Evolutionary conservation across 1,140 invertebrate species (phyloP), one percentile per base, ranked within the genome.

Genomic region (Papilio glaucus): DNA sequence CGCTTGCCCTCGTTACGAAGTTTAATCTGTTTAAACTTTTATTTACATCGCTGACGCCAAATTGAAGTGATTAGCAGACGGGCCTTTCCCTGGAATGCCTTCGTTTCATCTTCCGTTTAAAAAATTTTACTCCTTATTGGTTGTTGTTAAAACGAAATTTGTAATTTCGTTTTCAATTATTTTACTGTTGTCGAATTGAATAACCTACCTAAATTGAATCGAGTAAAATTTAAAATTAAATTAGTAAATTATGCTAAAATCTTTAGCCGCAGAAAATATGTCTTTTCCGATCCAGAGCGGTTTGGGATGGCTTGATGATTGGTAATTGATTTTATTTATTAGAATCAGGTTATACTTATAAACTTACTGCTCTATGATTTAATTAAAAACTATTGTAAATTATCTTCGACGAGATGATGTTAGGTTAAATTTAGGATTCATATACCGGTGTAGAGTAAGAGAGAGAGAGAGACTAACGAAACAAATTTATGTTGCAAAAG

Each of bases 21-120:
- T 87, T 90, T 91, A 90, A 91, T 91, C 88, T 85, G 84, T 89
- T 88, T 90, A 91, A 88, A 91, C 85, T 91, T 91, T 90, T 90
- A 89, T 91, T 90, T 90, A 88, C 87, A 85, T 80, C 74, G 77
- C 80, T 85, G 82, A 74, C 74, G 84, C 76, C 60, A 80, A 89
- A 87, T 88, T 86, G 82, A 77, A 74, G 77, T 80, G 84, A 89
- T 91, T 89, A 89, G 79, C 80, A 79, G 72, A 63, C 75, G 41
- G 53, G 74, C 71, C 42, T 69, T 69, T 69, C 37, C 29, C 15
- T 69, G 67, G 18, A 53, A 69, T 53, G 26, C 67, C 67, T 53
- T 26, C 67, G 42, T 69, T 69, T 53, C 67, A 69, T 69, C 67
- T 69, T 69, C 18, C 33, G 45, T 53, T 53, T 68, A 37, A 37